phyloP scores from a whole-genome alignment of 1,140 invertebrate genomes.

The Leptonema lineaticorne region DNA sequence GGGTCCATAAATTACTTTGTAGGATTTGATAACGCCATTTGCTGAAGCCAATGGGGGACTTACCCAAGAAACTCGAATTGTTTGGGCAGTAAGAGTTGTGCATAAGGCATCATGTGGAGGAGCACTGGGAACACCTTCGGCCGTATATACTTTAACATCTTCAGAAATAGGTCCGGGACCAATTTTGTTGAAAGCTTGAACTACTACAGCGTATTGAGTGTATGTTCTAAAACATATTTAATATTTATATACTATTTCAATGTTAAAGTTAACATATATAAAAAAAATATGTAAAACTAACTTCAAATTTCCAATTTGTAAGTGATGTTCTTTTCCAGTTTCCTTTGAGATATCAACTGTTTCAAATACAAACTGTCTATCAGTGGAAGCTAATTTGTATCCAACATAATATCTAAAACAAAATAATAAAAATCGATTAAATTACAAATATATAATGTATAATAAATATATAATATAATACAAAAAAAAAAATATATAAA shows the following conservation, averaged over 20 bases:
- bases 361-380: conserved; percentile 89
- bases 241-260: neutral
- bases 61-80: conserved; percentile 90
- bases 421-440: conserved; percentile 1
- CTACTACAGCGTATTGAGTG: conserved; percentile 92
- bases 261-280: neutral
- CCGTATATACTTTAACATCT: conserved; percentile 87
- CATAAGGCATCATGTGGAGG: conserved; percentile 89
- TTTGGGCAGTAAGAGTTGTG: conserved; percentile 89
- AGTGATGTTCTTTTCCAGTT: conserved; percentile 85
- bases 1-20: conserved; percentile 94
- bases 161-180: conserved; percentile 88
- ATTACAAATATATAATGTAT: neutral
- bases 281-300: conserved; percentile 46
- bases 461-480: conserved; percentile 5
- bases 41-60: conserved; percentile 86
- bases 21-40: conserved; percentile 94
- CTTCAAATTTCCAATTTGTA: conserved; percentile 80
- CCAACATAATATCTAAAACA: conserved; percentile 77
- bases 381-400: conserved; percentile 83
- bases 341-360: conserved; percentile 90
- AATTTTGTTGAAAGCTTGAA: conserved; percentile 93
- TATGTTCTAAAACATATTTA: conserved; percentile 67
- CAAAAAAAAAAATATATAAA: conserved; percentile 36
- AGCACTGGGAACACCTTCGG: conserved; percentile 90